Evolutionary conservation across 2,888 invertebrate species (phyloP).

Genomic region (Tetanocera ferruginea): DNA sequence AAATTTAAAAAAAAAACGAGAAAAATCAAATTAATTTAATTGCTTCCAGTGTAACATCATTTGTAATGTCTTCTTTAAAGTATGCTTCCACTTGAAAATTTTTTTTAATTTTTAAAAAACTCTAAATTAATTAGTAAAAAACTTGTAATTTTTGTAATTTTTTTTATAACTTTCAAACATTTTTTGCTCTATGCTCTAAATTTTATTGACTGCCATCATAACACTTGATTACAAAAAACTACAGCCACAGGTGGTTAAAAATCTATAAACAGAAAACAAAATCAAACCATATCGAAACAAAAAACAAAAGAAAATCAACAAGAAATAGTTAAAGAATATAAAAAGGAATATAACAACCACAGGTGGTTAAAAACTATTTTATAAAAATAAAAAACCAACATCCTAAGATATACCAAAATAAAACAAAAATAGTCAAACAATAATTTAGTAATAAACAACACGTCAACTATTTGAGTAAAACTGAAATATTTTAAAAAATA

Average conservation of each 20-base stretch:
- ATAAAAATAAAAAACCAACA: constrained; percentile 37
- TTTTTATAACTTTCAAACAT: background rate
- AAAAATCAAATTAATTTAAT: constrained; percentile 2
- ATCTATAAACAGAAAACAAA: background rate
- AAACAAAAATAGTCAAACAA: constrained; percentile 13
- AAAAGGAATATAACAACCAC: constrained; percentile 24
- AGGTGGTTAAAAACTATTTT: constrained; percentile 22
- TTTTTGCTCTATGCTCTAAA: background rate
- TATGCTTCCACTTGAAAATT: background rate
- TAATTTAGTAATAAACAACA: background rate
- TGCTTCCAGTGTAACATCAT: constrained; percentile 2
- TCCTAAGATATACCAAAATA: constrained; percentile 25
- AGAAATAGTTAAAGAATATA: constrained; percentile 36
- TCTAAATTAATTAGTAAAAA: background rate
- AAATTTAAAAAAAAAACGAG: constrained; percentile 18
- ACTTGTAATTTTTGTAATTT: background rate
- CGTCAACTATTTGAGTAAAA: background rate
- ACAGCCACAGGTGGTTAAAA: constrained; percentile 34
- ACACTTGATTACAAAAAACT: background rate
- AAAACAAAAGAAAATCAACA: constrained; percentile 34
- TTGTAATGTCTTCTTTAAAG: constrained; percentile 5
- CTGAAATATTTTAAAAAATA: background rate
- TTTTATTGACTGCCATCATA: constrained; percentile 26
- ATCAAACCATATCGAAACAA: background rate
- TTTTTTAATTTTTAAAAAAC: background rate